Conservation (phyloP, 2,113 vertebrate species). For the Peucedramus taeniatus region DNA sequence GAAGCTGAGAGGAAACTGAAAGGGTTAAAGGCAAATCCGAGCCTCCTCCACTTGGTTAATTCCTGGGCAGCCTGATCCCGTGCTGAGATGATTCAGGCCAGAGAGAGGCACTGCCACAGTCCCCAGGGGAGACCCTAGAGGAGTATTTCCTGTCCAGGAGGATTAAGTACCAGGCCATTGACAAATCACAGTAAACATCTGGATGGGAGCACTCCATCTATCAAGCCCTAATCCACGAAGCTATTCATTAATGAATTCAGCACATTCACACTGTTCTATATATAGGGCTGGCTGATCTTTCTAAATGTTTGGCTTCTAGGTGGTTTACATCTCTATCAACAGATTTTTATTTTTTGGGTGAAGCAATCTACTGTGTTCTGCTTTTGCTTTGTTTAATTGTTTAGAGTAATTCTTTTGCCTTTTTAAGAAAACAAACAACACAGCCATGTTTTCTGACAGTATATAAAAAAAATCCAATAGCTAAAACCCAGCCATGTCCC, state of each 20-base stretch:
- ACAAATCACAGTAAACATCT: slow-evolving; percentile 74
- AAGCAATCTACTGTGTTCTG: background rate
- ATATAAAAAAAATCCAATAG: background rate
- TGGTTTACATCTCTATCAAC: background rate
- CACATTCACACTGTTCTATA: slow-evolving; percentile 42
- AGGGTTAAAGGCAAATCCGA: slow-evolving; percentile 38
- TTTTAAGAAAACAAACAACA: background rate
- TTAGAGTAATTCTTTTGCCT: background rate
- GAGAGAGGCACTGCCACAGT: background rate
- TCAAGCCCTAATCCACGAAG: slow-evolving; percentile 56
- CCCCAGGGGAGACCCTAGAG: background rate
- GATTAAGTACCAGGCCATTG: slow-evolving; percentile 70
- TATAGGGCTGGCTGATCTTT: background rate
- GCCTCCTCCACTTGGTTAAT: slow-evolving; percentile 21
- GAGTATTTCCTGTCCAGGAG: slow-evolving; percentile 51
- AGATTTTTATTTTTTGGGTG: background rate
- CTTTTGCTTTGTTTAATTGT: background rate
- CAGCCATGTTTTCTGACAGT: background rate
- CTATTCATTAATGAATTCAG: slow-evolving; percentile 67
- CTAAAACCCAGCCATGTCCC: background rate
- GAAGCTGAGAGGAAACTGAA: background rate
- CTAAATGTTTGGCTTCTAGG: background rate
- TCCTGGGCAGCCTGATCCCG: slow-evolving; percentile 15
- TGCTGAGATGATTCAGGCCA: slow-evolving; percentile 22
- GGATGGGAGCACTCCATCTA: slow-evolving; percentile 37